phyloP scores from a whole-genome alignment of 2,888 invertebrate species.

The Chorisops tibialis region DNA sequence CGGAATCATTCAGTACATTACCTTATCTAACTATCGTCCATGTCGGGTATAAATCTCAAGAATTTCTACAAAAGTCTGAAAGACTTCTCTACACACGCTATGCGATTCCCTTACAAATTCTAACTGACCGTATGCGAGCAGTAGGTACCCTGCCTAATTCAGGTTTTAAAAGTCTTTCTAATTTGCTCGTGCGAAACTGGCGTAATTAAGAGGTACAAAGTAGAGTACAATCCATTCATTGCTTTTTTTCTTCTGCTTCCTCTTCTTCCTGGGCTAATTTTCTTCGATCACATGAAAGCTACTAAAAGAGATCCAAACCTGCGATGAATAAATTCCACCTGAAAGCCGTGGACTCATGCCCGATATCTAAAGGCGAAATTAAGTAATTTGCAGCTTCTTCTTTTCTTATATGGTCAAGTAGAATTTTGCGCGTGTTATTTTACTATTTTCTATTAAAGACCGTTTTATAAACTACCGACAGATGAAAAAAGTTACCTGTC shows the following conservation, averaged over 20 bases:
- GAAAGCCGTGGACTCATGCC: no score
- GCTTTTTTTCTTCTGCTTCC: background rate
- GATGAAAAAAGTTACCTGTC: slow-evolving; percentile 5
- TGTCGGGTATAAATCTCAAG: background rate
- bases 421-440: background rate
- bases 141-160: background rate
- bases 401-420: no score
- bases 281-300: no score
- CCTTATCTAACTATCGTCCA: slow-evolving; percentile 4
- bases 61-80: background rate
- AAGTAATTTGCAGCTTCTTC: no score
- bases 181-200: slow-evolving; percentile 1
- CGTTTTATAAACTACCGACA: background rate
- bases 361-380: no score
- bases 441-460: background rate
- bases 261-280: no score
- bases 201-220: slow-evolving; percentile 12
- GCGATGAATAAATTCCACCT: no score
- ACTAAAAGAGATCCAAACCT: no score
- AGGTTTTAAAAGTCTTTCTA: slow-evolving; percentile 1
- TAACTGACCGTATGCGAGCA: background rate
- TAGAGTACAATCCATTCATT: slow-evolving; percentile 2
- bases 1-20: background rate
- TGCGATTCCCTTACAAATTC: background rate
- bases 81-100: background rate